Evolutionary conservation across 2,113 vertebrate genomes (phyloP), one percentile per base, ranked within the genome.

Genomic region (Aleadryas rufinucha): DNA sequence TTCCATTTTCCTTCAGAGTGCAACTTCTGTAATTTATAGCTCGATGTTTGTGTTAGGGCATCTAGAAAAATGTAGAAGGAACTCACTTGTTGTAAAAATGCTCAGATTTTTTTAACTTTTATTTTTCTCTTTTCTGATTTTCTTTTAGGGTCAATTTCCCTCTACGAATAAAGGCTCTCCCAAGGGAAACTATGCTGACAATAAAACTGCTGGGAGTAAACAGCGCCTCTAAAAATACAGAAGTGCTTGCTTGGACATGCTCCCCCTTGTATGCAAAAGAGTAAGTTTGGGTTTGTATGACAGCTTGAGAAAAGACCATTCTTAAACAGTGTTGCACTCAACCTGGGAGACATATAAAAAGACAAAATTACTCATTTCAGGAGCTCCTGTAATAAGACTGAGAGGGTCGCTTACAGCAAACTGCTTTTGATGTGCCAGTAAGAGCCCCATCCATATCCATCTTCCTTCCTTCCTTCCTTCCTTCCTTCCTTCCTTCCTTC

Each of bases 61-160:
- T 37, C n/a, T 44, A 45, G 35, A 28, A 81, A 79, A 79, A 75
- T 11, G 7, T 21, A n/a, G 49, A 28, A 77, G 64, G 39, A 56
- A 23, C 16, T 60, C 21, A 45, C 16, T 79, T 63, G 7, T 60
- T 54, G 44, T 59, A 92, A 80, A 9, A 64, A 18, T 31, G 7
- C 50, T 87, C 15, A 28, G 10, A 2, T 20, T 77, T 77, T 41
- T 57, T 31, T 28, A 42, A 18, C 16, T 28, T 84, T 68, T 33
- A 2, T 79, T 71, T 60, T 49, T 77, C 31, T 60, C 45, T 93
- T 87, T n/a, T 66, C 10, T 85, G 7, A 59, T 97, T 96, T 84
- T 88, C 64, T 94, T 88, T 84, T 87, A 98, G 98, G 87, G 96
- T 98, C 50, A 93, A 56, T 72, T 97, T 98, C 95, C 97, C 97